Percentiles rank a stretch among this genome's conserved stretches.
These are phyloP conservation scores for Lepisosteus oculatus DNA, from an alignment of 2,113 vertebrate genomes.

Conservation along the genomic window DNA sequence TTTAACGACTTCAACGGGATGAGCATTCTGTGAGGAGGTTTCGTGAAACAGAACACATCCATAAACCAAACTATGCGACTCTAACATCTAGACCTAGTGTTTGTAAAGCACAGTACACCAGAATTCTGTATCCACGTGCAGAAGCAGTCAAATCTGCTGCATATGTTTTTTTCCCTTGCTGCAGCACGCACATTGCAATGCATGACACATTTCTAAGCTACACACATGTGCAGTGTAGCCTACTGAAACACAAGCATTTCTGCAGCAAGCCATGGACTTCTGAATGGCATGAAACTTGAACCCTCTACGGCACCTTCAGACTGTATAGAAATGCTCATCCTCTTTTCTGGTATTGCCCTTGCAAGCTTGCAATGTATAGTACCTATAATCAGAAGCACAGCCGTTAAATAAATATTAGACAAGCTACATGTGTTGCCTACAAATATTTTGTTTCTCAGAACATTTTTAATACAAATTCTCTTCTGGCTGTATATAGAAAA, in stretches of 20 bases:
- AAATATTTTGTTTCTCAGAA: too few relatives aligned
- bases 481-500: conserved; percentile 9
- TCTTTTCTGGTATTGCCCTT: background rate
- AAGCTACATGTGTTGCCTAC: too few relatives aligned
- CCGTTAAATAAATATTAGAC: too few relatives aligned
- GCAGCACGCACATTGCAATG: too few relatives aligned
- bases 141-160: background rate
- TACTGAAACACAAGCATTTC: conserved; percentile 5
- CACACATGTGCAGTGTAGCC: background rate
- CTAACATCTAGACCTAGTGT: conserved; percentile 50
- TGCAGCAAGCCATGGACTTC: background rate
- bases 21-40: conserved; percentile 49
- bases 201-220: background rate
- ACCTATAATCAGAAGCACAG: background rate
- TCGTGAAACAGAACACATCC: conserved; percentile 51
- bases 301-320: background rate
- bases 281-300: background rate
- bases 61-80: conserved; percentile 52
- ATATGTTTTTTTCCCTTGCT: conserved; percentile 6
- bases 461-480: background rate
- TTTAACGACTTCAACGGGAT: conserved; percentile 43
- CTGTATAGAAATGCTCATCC: background rate
- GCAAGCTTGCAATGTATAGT: conserved; percentile 2
- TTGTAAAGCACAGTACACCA: conserved; percentile 30
- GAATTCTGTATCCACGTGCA: conserved; percentile 21